Evolutionary conservation across 2,888 invertebrate species (phyloP).

Genomic region (Ennomos quercinarius): DNA sequence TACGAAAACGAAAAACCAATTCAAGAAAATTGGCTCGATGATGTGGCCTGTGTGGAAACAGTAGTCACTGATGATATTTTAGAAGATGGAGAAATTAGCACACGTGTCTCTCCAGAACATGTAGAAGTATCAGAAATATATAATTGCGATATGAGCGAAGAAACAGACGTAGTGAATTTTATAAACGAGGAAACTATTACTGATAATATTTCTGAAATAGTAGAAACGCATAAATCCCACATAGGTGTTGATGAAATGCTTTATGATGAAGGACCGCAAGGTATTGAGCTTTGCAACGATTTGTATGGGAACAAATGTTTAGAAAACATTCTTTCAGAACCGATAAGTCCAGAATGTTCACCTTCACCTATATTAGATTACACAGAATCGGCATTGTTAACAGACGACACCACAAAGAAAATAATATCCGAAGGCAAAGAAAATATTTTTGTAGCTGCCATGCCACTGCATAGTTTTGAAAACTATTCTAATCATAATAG

Average conservation of each 20-base stretch:
- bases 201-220: conserved; percentile 61
- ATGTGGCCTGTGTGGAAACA: conserved; percentile 78
- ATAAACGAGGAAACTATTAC: conserved; percentile 69
- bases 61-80: conserved; percentile 75
- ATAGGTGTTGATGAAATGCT: conserved; percentile 70
- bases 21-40: conserved; percentile 74
- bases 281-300: conserved; percentile 37
- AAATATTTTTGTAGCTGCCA: conserved; percentile 44
- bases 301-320: conserved; percentile 58
- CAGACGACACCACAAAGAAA: conserved; percentile 31
- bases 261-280: conserved; percentile 26
- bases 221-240: conserved; percentile 71
- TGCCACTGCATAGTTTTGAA: conserved; percentile 37
- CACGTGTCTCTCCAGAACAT: conserved; percentile 56
- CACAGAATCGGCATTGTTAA: conserved; percentile 36
- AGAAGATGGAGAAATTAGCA: conserved; percentile 67
- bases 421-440: conserved; percentile 53
- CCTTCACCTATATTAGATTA: conserved; percentile 39
- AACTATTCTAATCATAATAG: conserved; percentile 35
- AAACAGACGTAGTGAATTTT: conserved; percentile 61
- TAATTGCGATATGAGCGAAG: conserved; percentile 50
- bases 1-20: conserved; percentile 53
- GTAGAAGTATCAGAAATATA: conserved; percentile 43
- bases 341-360: conserved; percentile 45
- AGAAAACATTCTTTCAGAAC: conserved; percentile 59